Evolutionary conservation across 2,888 invertebrate species (phyloP).

Genomic region (Odontocolon sp.): DNA sequence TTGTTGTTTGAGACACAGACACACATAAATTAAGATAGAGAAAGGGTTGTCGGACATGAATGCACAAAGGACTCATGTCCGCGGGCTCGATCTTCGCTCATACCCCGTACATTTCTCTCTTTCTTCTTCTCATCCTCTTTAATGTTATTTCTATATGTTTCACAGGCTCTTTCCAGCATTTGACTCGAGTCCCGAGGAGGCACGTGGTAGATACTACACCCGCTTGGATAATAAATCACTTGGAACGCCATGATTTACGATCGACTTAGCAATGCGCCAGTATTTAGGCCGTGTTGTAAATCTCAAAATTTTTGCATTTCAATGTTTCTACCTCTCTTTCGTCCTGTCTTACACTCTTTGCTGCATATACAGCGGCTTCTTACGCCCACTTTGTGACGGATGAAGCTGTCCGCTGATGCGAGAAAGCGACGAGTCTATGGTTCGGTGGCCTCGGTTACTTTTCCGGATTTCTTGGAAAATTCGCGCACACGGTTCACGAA

Average conservation of each 20-base stretch:
- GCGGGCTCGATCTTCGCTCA: too few relatives aligned
- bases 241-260: slow-evolving; percentile 64
- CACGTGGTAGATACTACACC: slow-evolving; percentile 32
- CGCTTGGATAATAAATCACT: slow-evolving; percentile 54
- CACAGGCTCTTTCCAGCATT: slow-evolving; percentile 20
- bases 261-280: slow-evolving; percentile 64
- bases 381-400: slow-evolving; percentile 48
- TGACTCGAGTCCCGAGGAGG: not conserved
- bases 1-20: not conserved
- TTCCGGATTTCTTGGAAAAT: slow-evolving; percentile 41
- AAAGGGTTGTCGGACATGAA: too few relatives aligned
- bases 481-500: not conserved
- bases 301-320: slow-evolving; percentile 63
- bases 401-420: slow-evolving; percentile 45
- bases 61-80: too few relatives aligned
- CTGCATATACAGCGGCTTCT: slow-evolving; percentile 19
- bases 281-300: slow-evolving; percentile 68
- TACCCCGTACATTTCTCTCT: not conserved
- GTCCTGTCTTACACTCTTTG: slow-evolving; percentile 42
- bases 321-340: too few relatives aligned
- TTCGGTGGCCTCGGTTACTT: not conserved
- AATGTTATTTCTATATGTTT: slow-evolving; percentile 25
- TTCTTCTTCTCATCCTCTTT: not conserved
- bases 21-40: too few relatives aligned
- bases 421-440: not conserved